These are phyloP conservation scores for Heterodera schachtii DNA, from an alignment of 1,140 invertebrate species.

Conservation along the genomic window DNA sequence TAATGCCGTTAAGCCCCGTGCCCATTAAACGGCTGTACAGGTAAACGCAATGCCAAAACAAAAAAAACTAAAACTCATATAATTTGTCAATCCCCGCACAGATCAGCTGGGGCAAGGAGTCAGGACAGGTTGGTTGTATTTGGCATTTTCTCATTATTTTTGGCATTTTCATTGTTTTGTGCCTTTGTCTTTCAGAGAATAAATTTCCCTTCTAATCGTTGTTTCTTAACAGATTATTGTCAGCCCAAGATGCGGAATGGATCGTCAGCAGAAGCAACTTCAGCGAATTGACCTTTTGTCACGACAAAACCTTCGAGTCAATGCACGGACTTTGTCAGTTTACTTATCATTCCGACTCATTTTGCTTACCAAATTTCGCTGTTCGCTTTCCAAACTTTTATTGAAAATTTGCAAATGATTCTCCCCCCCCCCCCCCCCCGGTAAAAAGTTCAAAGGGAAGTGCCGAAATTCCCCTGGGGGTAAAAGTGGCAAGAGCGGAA, in stretches of 20 bases:
- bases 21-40: constrained; percentile 63
- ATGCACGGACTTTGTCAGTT: constrained; percentile 56
- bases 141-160: constrained; percentile 39
- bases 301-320: constrained; percentile 66
- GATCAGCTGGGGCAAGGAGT: constrained; percentile 18
- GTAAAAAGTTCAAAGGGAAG: too few species aligned
- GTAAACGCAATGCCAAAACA: constrained; percentile 23
- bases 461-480: too few species aligned
- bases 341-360: too few species aligned
- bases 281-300: constrained; percentile 63
- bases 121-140: constrained; percentile 13
- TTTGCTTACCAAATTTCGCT: too few species aligned
- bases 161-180: too few species aligned
- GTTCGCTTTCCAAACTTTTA: too few species aligned
- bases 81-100: constrained; percentile 10
- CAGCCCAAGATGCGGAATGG: constrained; percentile 59
- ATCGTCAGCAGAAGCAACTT: constrained; percentile 56
- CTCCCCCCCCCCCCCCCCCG: too few species aligned
- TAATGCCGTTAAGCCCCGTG: constrained; percentile 64
- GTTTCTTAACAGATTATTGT: constrained; percentile 50
- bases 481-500: too few species aligned
- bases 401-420: too few species aligned
- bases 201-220: too few species aligned
- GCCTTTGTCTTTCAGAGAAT: too few species aligned
- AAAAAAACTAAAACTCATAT: background rate